phyloP scores from a whole-genome alignment of 2,797 vertebrate genomes.

The Cephalopachus bancanus region DNA sequence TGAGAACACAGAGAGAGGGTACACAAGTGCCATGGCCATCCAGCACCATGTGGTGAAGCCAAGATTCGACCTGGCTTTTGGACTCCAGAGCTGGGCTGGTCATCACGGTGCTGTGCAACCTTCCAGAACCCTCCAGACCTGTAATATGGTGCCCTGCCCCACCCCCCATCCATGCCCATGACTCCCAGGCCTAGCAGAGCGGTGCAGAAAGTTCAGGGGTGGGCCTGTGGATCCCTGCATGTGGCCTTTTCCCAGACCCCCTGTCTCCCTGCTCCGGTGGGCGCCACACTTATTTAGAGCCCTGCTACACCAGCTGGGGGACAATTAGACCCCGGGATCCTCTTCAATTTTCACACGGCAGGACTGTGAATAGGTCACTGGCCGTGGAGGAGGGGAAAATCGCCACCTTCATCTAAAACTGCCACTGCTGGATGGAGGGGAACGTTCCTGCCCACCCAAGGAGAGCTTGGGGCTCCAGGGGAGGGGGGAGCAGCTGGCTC shows the following conservation, averaged over 20 bases:
- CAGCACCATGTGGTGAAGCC: neutral
- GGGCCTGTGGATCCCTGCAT: neutral
- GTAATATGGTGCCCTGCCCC: no score
- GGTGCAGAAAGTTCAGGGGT: neutral
- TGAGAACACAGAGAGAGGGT: neutral
- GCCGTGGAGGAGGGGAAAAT: neutral
- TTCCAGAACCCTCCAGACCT: neutral
- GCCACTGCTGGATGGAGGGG: rapidly evolving
- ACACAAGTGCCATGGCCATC: neutral
- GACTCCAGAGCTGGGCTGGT: neutral
- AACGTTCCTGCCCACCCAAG: no score
- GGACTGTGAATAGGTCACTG: neutral
- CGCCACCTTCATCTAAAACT: neutral
- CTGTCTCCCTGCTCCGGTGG: neutral
- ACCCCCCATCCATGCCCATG: rapidly evolving
- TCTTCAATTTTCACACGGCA: neutral
- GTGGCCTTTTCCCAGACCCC: neutral
- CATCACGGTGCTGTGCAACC: rapidly evolving
- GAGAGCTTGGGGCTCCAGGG: neutral
- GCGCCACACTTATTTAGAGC: neutral
- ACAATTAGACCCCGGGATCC: neutral
- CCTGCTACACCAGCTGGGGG: neutral
- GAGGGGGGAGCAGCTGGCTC: neutral
- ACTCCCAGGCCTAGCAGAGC: neutral
- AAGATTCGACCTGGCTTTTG: neutral